A percentile compares a stretch with the other conserved stretches of the same genome.
phyloP scores from a whole-genome alignment of 2,888 invertebrate species.

The Zele albiditarsus region DNA sequence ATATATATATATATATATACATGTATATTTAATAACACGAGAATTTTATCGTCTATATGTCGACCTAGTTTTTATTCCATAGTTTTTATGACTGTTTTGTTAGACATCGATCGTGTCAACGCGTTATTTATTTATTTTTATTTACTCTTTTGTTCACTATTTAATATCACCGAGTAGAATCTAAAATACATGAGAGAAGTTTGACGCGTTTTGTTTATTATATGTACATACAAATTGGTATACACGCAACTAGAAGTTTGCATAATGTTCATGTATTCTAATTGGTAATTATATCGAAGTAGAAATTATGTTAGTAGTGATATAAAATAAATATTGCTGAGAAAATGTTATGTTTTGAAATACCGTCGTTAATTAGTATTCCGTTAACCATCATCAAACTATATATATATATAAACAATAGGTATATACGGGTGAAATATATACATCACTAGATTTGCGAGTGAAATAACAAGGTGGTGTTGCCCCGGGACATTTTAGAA shows the following conservation, averaged over 20 bases:
- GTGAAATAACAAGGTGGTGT: slow-evolving; percentile 12
- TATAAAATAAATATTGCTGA: neutral
- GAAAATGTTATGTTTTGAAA: neutral
- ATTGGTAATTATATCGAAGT: neutral
- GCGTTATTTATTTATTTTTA: slow-evolving; percentile 17
- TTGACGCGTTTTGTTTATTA: neutral
- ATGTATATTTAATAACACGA: slow-evolving; percentile 17
- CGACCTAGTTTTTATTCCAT: slow-evolving; percentile 36
- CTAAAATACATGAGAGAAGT: neutral
- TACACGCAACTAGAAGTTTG: neutral
- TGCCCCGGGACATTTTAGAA: neutral
- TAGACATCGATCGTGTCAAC: slow-evolving; percentile 29
- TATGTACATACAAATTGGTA: neutral
- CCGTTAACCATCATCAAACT: neutral
- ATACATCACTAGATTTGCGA: slow-evolving; percentile 1
- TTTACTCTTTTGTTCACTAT: slow-evolving; percentile 7
- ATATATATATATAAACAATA: neutral
- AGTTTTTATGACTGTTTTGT: slow-evolving; percentile 5
- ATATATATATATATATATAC: neutral
- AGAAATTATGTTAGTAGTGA: neutral
- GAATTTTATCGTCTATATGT: slow-evolving; percentile 21
- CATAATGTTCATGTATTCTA: neutral
- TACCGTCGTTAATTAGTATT: neutral
- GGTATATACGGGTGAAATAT: neutral
- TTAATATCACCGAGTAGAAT: slow-evolving; percentile 46